phyloP scores from a whole-genome alignment of 2,888 invertebrate genomes.

The Megamerina dolium region DNA sequence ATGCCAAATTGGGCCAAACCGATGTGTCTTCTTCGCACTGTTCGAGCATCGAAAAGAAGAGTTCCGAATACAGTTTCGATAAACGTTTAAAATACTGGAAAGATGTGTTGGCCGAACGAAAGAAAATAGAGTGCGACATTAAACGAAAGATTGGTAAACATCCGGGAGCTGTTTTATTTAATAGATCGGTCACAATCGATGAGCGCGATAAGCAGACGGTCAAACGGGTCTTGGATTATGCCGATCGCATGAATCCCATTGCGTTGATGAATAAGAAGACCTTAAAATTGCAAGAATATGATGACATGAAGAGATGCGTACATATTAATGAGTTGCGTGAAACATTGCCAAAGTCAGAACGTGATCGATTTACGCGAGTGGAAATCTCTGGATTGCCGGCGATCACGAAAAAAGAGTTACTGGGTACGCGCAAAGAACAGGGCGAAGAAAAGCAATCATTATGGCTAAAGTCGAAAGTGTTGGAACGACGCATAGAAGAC shows the following conservation, averaged over 20 bases:
- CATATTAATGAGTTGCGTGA: slow-evolving; percentile 23
- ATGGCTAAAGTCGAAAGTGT: slow-evolving; percentile 30
- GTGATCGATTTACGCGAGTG: slow-evolving; percentile 5
- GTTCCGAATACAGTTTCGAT: slow-evolving; percentile 24
- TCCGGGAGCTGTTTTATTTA: slow-evolving; percentile 29
- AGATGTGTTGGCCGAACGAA: slow-evolving; percentile 26
- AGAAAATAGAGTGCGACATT: slow-evolving; percentile 24
- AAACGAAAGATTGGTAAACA: slow-evolving; percentile 20
- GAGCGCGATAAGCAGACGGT: slow-evolving; percentile 33
- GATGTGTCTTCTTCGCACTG: slow-evolving; percentile 28
- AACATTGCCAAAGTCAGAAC: slow-evolving; percentile 32
- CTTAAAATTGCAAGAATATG: slow-evolving; percentile 14
- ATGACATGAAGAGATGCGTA: slow-evolving; percentile 10
- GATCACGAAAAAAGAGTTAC: slow-evolving; percentile 24
- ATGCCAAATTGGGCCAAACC: slow-evolving; percentile 27
- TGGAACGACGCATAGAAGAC: slow-evolving; percentile 23
- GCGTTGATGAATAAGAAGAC: slow-evolving; percentile 6
- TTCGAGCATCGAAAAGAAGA: slow-evolving; percentile 15
- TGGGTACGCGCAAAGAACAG: slow-evolving; percentile 24
- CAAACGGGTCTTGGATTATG: slow-evolving; percentile 31
- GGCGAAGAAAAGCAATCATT: slow-evolving; percentile 8
- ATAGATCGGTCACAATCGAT: slow-evolving; percentile 27
- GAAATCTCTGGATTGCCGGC: slow-evolving; percentile 33
- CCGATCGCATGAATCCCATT: slow-evolving; percentile 30
- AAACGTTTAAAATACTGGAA: slow-evolving; percentile 36